Base-by-base conservation (phyloP, 92 coral and sea anemone genomes). In the Anthopleura xanthogrammica region DNA sequence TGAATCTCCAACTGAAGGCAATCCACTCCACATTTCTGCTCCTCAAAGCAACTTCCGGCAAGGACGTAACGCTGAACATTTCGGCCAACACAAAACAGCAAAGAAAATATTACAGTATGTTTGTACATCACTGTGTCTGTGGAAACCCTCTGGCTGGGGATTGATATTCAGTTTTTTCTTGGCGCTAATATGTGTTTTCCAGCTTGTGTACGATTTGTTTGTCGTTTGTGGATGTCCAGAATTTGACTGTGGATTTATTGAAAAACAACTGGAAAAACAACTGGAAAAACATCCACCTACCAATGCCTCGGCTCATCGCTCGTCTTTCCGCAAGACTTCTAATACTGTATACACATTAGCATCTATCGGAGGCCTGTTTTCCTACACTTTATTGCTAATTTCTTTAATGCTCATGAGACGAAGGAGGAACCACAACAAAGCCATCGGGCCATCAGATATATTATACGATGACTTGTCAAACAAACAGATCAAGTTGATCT, bases 161-260 rank as follows among this genome's bases (percentile, higher is more conserved):
- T 77, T 65, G 20, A 23, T 90, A 16, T 68, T 87, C 9, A 82
- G 90, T 52, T 76, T 88, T 40, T 22, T 80, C 19, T 57, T 90
- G 75, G 78, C 66, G 9, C 55, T 72, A 12, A n/a, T 90, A 1
- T 85, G 92, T 43, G 17, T 86, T 55, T 88, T 60, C 75, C 94
- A 92, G 77, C 83, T 89, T 20, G 89, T 79, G n/a, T 92, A 88
- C 66, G 92, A 88, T 58, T 79, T 92, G 17, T 90, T 91, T 77
- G 86, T 80, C 0, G 85, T 92, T 20, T 48, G 92, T 41, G 85
- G 90, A 14, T 92, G 96, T 52, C 85, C 64, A 13, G 92, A 82
- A 2, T 80, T 78, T 57, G 96, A 90, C 65, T 92, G 96, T 56
- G 86, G 92, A 19, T 92, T 87, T 66, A 62, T 88, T 6, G 64